Base-by-base conservation (phyloP, 1,140 invertebrate genomes). In the Goniozus legneri region DNA sequence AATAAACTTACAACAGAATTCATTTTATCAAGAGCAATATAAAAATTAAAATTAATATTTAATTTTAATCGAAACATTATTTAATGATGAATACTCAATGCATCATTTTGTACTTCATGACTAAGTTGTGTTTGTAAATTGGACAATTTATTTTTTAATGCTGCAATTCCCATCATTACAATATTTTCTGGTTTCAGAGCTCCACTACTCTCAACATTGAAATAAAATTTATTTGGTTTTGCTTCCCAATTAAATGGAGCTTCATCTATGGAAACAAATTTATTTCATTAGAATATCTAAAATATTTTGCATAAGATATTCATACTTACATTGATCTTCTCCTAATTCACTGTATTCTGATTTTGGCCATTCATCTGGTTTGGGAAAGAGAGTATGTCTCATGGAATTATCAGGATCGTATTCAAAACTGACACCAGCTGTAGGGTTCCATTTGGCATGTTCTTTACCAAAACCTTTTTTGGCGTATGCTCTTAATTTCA, bases 371-470 rank as follows among this genome's bases (percentile, higher is more conserved):
- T 99, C 97, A 70, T 98, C 95, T 32, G 97, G 95, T 77, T 97
- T 98, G 0, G 95, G 95, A 59, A 85, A 97, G 2, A 96, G 79
- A 1, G 97, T 99, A 65, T 99, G 97, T 40, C 95, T 81, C 81
- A 99, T 89, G 1, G 87, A 79, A 81, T 99, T 99, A 69, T 99
- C 97, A 3, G 97, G 97, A 78, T 99, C 97, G 81, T 99, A 99
- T 76, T 99, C 97, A 77, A 99, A 99, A 30, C 88, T 88, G 10
- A 99, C 96, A 46, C 95, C 95, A 54, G 91, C 91, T 1, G 97
- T 99, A 10, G 97, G 97, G 79, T 98, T 99, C 97, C 97, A 99
- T 76, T 99, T 99, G 1, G 97, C 97, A 79, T 99, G 97, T 71
- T 99, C 97, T 72, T 99, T 99, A 2, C 95, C 97, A 79, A 99